Conservation (phyloP, 2,797 vertebrate species). For the Otolemur crassicaudatus region DNA sequence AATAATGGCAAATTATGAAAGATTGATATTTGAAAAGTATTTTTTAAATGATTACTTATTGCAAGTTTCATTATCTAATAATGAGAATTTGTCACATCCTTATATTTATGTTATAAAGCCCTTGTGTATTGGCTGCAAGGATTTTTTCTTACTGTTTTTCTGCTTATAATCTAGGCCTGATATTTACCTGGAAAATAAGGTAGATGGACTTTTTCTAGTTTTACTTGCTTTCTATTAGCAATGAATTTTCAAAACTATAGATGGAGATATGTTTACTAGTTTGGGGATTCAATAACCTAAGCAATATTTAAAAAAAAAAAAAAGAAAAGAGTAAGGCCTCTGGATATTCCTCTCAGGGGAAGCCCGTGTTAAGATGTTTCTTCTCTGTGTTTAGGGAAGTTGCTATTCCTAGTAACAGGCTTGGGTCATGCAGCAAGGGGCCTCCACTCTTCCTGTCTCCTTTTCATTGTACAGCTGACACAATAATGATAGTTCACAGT, state of each 20-base stretch:
- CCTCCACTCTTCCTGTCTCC: neutral
- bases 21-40: neutral
- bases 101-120: neutral
- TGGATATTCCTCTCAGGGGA: neutral
- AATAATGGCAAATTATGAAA: conserved; percentile 1
- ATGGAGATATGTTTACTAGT: neutral
- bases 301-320: neutral
- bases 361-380: neutral
- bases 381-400: neutral
- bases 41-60: neutral
- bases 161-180: neutral
- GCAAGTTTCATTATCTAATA: neutral
- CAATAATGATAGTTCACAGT: neutral
- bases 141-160: neutral
- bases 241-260: neutral
- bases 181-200: neutral
- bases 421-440: neutral
- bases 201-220: neutral
- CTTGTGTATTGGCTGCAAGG: neutral
- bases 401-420: neutral
- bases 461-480: neutral
- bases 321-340: neutral
- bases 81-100: neutral
- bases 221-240: neutral
- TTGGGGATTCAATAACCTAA: neutral